These are phyloP conservation scores for Copsychus sechellarum DNA, from an alignment of 2,113 vertebrate species.

Conservation along the genomic window DNA sequence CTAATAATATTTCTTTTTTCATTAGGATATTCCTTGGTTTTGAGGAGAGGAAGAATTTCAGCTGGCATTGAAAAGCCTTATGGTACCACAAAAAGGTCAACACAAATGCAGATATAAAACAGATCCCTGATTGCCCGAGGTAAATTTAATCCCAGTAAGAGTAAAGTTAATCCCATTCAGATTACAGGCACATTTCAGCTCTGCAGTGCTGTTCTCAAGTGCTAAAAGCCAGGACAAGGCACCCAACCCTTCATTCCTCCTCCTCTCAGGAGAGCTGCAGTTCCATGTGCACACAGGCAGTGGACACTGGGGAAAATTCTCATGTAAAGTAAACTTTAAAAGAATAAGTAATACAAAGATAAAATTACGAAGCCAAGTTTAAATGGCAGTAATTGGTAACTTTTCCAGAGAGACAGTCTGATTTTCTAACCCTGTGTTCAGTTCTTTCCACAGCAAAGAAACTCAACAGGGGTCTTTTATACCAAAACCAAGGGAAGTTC, in stretches of 20 bases:
- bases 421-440: background rate
- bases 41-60: background rate
- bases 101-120: background rate
- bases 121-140: rapidly evolving
- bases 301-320: rapidly evolving
- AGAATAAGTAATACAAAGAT: background rate
- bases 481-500: background rate
- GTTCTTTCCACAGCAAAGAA: background rate
- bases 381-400: background rate
- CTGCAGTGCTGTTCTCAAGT: rapidly evolving
- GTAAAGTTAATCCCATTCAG: no score
- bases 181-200: background rate
- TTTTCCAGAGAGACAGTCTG: background rate
- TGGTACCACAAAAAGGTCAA: background rate
- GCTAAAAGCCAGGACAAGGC: background rate
- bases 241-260: rapidly evolving
- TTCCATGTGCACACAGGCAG: rapidly evolving
- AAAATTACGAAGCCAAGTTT: background rate
- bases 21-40: background rate
- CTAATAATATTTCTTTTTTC: background rate
- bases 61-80: background rate
- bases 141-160: background rate
- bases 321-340: rapidly evolving
- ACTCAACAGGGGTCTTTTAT: background rate
- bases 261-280: background rate